phyloP scores from a whole-genome alignment of 1,140 invertebrate species.

The Zaprionus lachaisei region DNA sequence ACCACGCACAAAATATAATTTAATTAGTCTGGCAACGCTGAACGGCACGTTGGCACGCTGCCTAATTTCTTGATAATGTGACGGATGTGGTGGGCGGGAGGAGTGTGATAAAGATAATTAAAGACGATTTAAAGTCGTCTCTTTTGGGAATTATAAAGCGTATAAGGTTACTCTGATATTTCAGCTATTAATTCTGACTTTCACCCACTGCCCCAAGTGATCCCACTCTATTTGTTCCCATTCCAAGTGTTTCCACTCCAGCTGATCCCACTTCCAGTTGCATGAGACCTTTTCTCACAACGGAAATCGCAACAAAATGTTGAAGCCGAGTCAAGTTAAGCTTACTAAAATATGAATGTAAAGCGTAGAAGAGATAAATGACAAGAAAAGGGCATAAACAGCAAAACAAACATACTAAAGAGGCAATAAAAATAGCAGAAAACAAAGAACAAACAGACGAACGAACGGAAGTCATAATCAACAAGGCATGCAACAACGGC shows the following conservation, averaged over 20 bases:
- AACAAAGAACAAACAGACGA: background rate
- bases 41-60: conserved; percentile 53
- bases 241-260: background rate
- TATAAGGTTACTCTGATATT: background rate
- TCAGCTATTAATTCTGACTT: background rate
- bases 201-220: background rate
- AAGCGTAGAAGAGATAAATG: background rate
- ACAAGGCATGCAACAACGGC: background rate
- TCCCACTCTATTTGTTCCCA: background rate
- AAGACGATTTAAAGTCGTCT: background rate
- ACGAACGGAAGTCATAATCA: conserved; percentile 25
- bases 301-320: background rate
- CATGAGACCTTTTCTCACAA: background rate
- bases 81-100: conserved; percentile 10
- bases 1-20: conserved; percentile 63
- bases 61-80: conserved; percentile 52
- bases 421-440: background rate
- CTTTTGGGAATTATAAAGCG: background rate
- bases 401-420: background rate
- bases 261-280: too few relatives aligned
- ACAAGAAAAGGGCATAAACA: background rate
- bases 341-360: background rate
- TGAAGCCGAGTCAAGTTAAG: background rate
- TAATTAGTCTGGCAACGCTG: conserved; percentile 71
- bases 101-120: background rate